Percentiles rank a stretch among this genome's conserved stretches.
Evolutionary conservation across 2,797 vertebrate genomes (phyloP).

Genomic region (Triplophysa bombifrons): DNA sequence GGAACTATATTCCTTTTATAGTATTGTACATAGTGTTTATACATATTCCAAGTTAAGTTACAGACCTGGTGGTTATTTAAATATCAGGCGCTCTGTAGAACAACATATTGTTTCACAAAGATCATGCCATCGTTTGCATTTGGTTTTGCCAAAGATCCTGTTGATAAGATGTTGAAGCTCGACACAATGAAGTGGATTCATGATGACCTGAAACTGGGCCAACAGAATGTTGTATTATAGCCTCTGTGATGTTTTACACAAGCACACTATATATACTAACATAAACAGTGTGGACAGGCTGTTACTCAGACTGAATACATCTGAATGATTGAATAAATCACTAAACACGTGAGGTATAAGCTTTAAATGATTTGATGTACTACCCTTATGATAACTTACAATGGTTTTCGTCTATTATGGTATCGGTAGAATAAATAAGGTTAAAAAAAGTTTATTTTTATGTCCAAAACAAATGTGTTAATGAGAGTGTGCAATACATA

Average conservation of each 20-base stretch:
- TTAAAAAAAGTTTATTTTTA: too few relatives aligned
- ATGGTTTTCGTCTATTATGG: too few relatives aligned
- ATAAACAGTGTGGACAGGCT: not conserved
- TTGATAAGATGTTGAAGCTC: slow-evolving; percentile 11
- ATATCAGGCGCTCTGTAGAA: not conserved
- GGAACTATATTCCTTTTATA: too few relatives aligned
- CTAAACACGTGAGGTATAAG: not conserved
- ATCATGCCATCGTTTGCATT: slow-evolving; percentile 16
- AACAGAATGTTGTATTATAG: slow-evolving; percentile 38
- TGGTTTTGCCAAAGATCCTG: slow-evolving; percentile 3
- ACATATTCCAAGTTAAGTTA: too few relatives aligned
- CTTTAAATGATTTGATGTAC: not conserved
- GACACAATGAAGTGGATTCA: slow-evolving; percentile 29
- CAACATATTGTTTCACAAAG: not conserved
- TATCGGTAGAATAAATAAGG: too few relatives aligned
- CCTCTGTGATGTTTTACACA: slow-evolving; percentile 34
- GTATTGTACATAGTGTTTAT: too few relatives aligned
- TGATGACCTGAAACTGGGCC: slow-evolving; percentile 17
- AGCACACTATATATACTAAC: not conserved
- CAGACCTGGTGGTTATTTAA: not conserved
- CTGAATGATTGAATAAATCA: slow-evolving; percentile 7
- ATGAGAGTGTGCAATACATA: too few relatives aligned
- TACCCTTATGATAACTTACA: not conserved
- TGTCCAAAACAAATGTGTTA: too few relatives aligned
- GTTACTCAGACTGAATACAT: slow-evolving; percentile 15